Evolutionary conservation across 2,797 vertebrate species (phyloP), one percentile per base, ranked within the genome.

Genomic region (Falco naumanni): DNA sequence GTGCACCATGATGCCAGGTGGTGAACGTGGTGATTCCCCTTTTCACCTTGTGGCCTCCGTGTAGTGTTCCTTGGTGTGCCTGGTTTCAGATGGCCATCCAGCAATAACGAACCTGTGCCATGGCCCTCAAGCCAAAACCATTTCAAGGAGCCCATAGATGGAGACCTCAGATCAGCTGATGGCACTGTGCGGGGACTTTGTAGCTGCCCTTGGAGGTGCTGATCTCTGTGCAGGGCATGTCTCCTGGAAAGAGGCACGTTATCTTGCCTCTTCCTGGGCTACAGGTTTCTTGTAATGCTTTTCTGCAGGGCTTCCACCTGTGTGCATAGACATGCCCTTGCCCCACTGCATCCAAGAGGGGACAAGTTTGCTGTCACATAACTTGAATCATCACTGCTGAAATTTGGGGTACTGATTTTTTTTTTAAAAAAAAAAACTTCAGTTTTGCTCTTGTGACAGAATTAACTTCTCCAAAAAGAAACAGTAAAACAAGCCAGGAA

Each of bases 191-290:
- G 13, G 34, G 33, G 48, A 21, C 10, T 63, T 78, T 16, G 13
- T 25, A 72, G 59, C 6, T 86, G 66, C 26, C 13, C 20, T 41
- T 45, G 51, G 7, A 3, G 51, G 37, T 16, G 20, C 5, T 4
- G 5, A 31, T 71, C n/a, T n/a, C 41, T 15, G 2, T 45, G 59
- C 45, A 83, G 72, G 39, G 6, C 43, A 19, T 0, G 1, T 9
- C 0, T 39, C 41, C 4, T 41, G 71, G 51, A 54, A 82, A 84
- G n/a, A 22, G 78, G 8, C 21, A 25, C 0, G 0, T 61, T 68
- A 39, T 95, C 37, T 28, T 37, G 20, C 24, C 34, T 84, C 57
- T 75, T 39, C 34, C 2, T 70, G 51, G 76, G 19, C 16, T 75
- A 1, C 0, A 0, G 9, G 64, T 50, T 65, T 78, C 57, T 33